Evolutionary conservation across 2,797 vertebrate genomes (phyloP).

Genomic region (Dermochelys coriacea): DNA sequence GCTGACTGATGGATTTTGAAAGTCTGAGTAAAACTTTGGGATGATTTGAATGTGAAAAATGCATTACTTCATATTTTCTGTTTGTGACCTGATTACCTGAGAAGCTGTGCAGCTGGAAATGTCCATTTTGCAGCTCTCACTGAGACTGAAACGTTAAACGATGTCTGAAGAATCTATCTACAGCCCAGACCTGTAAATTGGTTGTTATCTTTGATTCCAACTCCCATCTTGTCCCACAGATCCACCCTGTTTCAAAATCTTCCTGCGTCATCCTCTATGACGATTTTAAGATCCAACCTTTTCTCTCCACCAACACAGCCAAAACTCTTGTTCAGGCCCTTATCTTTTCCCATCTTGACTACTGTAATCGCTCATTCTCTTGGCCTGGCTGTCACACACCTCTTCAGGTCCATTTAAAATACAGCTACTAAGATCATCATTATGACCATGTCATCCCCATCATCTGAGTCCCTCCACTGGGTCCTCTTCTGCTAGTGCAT

Average conservation of each 20-base stretch:
- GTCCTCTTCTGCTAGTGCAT: background rate
- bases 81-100: background rate
- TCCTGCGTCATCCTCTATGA: background rate
- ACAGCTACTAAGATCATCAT: background rate
- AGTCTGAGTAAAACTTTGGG: background rate
- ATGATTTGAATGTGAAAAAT: accelerated
- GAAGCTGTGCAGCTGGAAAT: background rate
- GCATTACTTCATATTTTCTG: accelerated
- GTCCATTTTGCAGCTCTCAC: accelerated
- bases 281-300: background rate
- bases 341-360: background rate
- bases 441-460: background rate
- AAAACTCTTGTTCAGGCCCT: background rate
- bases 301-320: background rate
- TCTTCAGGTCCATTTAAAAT: background rate
- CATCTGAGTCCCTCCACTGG: background rate
- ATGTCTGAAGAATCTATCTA: background rate
- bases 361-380: accelerated
- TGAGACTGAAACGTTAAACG: background rate
- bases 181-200: slow-evolving; percentile 12
- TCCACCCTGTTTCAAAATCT: slow-evolving; percentile 15
- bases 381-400: background rate
- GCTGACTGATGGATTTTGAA: background rate
- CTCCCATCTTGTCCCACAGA: background rate
- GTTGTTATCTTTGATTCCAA: background rate